Evolutionary conservation across 2,888 invertebrate genomes (phyloP), one percentile per base, ranked within the genome.

Genomic region (Schizaphis graminum): DNA sequence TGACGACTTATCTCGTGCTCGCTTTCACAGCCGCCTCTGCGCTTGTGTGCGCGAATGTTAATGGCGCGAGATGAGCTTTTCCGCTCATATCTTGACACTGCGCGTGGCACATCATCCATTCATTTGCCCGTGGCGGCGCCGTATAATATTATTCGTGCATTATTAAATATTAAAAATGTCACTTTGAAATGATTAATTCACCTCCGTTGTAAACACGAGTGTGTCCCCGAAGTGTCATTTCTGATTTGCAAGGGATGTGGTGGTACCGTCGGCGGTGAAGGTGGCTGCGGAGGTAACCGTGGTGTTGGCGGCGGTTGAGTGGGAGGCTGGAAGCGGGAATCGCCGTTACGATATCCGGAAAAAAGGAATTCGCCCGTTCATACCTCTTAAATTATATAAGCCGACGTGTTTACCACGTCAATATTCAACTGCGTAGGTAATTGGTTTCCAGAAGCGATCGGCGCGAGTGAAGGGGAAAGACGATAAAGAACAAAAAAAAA

Each of bases 81-180:
- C 49, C 67, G 28, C 49, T 49, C 16, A 35, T 57, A 47, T 35
- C 61, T n/a, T 77, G 77, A 77, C 77, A 77, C 85, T 7, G 56
- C 61, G n/a, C 28, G 44, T 16, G 41, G 41, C 56, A 53, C 56
- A 44, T 53, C 92, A 57, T 86, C 57, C 85, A 57, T 85, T 86
- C 84, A 44, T 91, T 53, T 84, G 49, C 49, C 49, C 47, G 56
- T 44, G 47, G 41, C 67, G 24, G 10, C 61, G 67, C 10, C 53
- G 13, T 88, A 89, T 92, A 53, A 89, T 92, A 89, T 89, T 67
- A 67, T 90, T 90, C 91, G 91, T 28, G 91, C 91, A 84, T 93
- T 93, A 89, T 93, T 93, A 89, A 93, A 93, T 93, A 93, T 89
- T 84, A 89, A 93, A 93, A 93, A 89, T 47, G 93, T 93, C 93